Evolutionary conservation across 2,888 invertebrate species (phyloP).

Genomic region (Drosophila anceps): DNA sequence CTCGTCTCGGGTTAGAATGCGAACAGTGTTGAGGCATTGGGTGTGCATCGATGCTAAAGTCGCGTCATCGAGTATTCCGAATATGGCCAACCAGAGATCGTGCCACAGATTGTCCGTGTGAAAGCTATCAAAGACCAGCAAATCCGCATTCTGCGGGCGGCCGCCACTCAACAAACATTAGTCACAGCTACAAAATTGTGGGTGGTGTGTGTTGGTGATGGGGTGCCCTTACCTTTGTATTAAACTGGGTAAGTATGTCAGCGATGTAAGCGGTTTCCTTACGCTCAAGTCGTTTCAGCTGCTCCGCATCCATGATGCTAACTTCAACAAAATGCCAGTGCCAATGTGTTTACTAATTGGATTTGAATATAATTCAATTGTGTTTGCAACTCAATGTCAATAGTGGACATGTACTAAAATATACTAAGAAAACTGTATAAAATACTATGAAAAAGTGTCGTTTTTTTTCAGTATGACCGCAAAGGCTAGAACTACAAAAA

Average conservation of each 20-base stretch:
- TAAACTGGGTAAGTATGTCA: conserved; percentile 78
- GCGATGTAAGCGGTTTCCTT: conserved; percentile 76
- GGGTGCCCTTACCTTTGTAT: conserved; percentile 75
- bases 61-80: conserved; percentile 81
- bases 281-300: conserved; percentile 77
- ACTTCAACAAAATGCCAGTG: conserved; percentile 21
- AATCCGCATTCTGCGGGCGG: conserved; percentile 78
- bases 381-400: conserved; percentile 44
- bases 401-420: conserved; percentile 31
- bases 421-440: conserved; percentile 2
- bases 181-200: conserved; percentile 2
- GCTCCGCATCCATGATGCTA: conserved; percentile 80
- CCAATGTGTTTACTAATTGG: conserved; percentile 46
- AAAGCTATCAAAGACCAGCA: conserved; percentile 83
- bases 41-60: conserved; percentile 66
- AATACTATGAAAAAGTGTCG: conserved; percentile 22
- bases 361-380: conserved; percentile 56
- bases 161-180: conserved; percentile 27
- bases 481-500: background rate
- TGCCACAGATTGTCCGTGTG: conserved; percentile 84
- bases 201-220: conserved; percentile 1
- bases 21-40: conserved; percentile 82
- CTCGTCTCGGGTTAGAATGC: conserved; percentile 91
- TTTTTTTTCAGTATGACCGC: background rate
- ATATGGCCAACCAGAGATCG: conserved; percentile 83